Conservation (phyloP, 2,113 vertebrate genomes). For the Centropus unirufus region DNA sequence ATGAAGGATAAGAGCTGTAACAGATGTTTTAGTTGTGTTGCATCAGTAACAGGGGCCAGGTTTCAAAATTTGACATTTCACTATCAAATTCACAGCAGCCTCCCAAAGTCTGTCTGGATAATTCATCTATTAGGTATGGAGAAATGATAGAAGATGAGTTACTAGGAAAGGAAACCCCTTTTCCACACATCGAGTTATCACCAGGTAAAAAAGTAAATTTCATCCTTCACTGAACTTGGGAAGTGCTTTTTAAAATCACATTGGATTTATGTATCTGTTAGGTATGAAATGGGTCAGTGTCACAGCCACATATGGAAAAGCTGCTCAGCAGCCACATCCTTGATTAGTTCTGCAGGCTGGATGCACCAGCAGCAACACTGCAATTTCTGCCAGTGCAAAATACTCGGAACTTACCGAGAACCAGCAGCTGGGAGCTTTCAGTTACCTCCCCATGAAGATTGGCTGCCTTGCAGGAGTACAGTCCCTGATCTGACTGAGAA, state of each 20-base stretch:
- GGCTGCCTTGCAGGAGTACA: slow-evolving; percentile 79
- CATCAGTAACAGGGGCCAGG: background rate
- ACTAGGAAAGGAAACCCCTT: background rate
- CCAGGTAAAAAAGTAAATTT: slow-evolving; percentile 48
- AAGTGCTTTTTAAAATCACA: background rate
- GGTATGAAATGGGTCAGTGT: background rate
- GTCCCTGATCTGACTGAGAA: slow-evolving; percentile 74
- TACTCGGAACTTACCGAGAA: slow-evolving; percentile 73
- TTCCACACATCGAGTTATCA: background rate
- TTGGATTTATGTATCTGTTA: background rate
- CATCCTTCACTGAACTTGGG: background rate
- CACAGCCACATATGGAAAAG: background rate
- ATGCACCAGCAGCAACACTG: background rate
- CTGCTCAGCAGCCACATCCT: background rate
- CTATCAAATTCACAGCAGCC: background rate
- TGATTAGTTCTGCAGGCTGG: background rate
- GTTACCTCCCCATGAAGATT: slow-evolving; percentile 79
- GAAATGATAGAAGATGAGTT: background rate
- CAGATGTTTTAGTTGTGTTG: background rate
- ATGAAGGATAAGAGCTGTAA: background rate
- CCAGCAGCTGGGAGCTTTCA: slow-evolving; percentile 74
- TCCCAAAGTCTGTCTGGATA: background rate
- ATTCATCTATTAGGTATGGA: slow-evolving; percentile 30
- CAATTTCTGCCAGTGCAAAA: background rate
- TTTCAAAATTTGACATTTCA: background rate